Conservation (phyloP, 2,888 invertebrate species). For the Drosophila histrio region DNA sequence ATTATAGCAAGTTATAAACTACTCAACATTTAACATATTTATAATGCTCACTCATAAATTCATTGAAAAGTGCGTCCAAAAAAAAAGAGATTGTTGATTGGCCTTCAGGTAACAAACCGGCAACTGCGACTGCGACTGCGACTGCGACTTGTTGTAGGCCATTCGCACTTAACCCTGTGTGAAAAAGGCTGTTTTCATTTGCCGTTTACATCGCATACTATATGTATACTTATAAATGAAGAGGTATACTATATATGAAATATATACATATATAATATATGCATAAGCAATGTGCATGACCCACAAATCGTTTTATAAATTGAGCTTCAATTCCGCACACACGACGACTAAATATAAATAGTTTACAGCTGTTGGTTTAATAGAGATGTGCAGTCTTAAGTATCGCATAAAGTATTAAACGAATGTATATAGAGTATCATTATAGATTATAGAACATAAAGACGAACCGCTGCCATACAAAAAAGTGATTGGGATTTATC, state of each 20-base stretch:
- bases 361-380: slow-evolving; percentile 19
- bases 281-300: slow-evolving; percentile 57
- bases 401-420: neutral
- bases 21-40: slow-evolving; percentile 1
- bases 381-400: slow-evolving; percentile 21
- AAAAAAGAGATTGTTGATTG: slow-evolving; percentile 75
- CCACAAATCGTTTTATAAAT: slow-evolving; percentile 70
- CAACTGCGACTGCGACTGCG: neutral
- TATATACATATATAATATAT: slow-evolving; percentile 17
- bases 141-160: slow-evolving; percentile 54
- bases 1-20: slow-evolving; percentile 14
- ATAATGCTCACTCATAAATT: slow-evolving; percentile 30
- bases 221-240: slow-evolving; percentile 9
- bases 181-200: slow-evolving; percentile 72
- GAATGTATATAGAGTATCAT: neutral
- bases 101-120: slow-evolving; percentile 48
- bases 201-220: slow-evolving; percentile 26
- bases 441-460: no score
- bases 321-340: slow-evolving; percentile 74
- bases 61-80: slow-evolving; percentile 58
- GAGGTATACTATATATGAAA: neutral
- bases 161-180: slow-evolving; percentile 73
- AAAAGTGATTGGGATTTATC: no score
- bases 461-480: no score
- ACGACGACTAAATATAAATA: slow-evolving; percentile 18